A percentile compares a stretch with the other conserved stretches of the same genome.
Evolutionary conservation across 2,113 vertebrate genomes (phyloP).

Genomic region (Lasiurus cinereus): DNA sequence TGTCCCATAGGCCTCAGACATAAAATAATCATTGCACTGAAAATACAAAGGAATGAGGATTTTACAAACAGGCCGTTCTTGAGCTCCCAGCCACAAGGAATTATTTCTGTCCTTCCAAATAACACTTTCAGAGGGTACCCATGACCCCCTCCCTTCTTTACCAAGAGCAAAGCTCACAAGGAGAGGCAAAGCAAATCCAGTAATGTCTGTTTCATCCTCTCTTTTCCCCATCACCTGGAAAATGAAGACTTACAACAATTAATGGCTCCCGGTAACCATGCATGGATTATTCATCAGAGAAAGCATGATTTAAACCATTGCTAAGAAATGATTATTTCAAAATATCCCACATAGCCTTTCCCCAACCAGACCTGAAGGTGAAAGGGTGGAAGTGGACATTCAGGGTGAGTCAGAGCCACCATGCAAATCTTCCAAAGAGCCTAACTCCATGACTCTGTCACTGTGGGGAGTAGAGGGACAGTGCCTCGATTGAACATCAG

Average conservation of each 20-base stretch:
- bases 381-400: neutral
- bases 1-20: neutral
- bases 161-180: neutral
- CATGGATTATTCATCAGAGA: neutral
- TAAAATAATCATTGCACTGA: constrained; percentile 45
- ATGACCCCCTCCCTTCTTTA: neutral
- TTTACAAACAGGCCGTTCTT: neutral
- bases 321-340: neutral
- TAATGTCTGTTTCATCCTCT: neutral
- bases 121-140: neutral
- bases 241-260: neutral
- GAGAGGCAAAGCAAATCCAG: neutral
- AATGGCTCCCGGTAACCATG: neutral
- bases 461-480: neutral
- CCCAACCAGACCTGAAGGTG: neutral
- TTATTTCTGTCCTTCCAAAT: constrained; percentile 27
- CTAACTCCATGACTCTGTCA: neutral
- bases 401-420: neutral
- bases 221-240: neutral
- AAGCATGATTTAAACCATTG: neutral
- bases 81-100: neutral
- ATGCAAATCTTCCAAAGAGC: neutral
- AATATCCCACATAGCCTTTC: neutral
- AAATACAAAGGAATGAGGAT: neutral
- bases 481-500: neutral